These are phyloP conservation scores for Cremastobaeus sp. DNA, from an alignment of 2,888 invertebrate genomes.

Conservation along the genomic window DNA sequence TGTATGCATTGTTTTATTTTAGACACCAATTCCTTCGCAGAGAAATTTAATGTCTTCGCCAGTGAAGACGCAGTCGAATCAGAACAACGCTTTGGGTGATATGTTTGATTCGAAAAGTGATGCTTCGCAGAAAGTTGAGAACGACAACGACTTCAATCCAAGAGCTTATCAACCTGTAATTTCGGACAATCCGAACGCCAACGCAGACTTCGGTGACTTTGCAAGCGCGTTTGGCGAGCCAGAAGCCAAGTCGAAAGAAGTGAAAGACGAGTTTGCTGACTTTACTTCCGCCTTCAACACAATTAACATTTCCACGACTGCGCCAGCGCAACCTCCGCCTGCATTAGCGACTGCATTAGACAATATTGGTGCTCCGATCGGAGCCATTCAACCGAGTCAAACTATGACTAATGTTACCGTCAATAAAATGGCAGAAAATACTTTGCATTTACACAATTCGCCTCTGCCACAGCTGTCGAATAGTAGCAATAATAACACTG, in stretches of 20 bases:
- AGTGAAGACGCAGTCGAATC: slow-evolving; percentile 66
- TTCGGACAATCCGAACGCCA: slow-evolving; percentile 64
- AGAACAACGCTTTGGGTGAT: slow-evolving; percentile 73
- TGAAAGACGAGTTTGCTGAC: slow-evolving; percentile 88
- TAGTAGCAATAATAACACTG: slow-evolving; percentile 73
- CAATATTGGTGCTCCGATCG: slow-evolving; percentile 64
- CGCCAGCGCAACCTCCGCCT: slow-evolving; percentile 53
- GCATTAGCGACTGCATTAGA: slow-evolving; percentile 65
- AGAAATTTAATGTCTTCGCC: slow-evolving; percentile 67
- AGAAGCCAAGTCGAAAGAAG: slow-evolving; percentile 66
- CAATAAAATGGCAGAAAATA: slow-evolving; percentile 66
- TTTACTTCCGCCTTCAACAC: slow-evolving; percentile 85
- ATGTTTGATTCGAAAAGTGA: slow-evolving; percentile 74
- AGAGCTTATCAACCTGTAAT: slow-evolving; percentile 78
- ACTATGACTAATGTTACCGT: slow-evolving; percentile 56
- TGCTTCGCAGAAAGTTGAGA: slow-evolving; percentile 65
- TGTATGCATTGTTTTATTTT: background rate
- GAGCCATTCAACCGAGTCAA: slow-evolving; percentile 51
- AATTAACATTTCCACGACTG: slow-evolving; percentile 65
- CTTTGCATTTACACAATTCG: slow-evolving; percentile 70
- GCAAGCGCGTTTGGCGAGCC: slow-evolving; percentile 83
- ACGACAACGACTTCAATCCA: slow-evolving; percentile 83
- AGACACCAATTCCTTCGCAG: slow-evolving; percentile 2
- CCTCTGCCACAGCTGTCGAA: slow-evolving; percentile 66
- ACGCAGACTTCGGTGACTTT: slow-evolving; percentile 88